Evolutionary conservation across 2,797 vertebrate species (phyloP).

Genomic region (Gephyroberyx darwinii): DNA sequence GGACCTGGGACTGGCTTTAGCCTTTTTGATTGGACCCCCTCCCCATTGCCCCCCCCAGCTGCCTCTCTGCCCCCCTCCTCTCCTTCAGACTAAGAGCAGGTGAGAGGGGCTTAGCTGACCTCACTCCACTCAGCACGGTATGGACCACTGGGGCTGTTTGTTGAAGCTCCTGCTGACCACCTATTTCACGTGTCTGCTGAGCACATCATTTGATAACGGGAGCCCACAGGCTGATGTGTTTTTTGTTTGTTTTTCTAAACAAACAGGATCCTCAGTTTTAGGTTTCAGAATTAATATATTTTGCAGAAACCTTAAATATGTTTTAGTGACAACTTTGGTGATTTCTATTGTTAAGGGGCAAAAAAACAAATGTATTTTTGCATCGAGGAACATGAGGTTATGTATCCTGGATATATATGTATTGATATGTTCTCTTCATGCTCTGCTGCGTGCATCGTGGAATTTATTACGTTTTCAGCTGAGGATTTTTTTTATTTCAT

Average conservation of each 20-base stretch:
- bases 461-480: background rate
- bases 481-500: background rate
- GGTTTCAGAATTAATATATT: constrained; percentile 53
- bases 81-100: constrained; percentile 15
- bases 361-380: constrained; percentile 18
- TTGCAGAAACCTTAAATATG: constrained; percentile 36
- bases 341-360: constrained; percentile 30
- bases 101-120: constrained; percentile 29
- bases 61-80: constrained; percentile 1
- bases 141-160: constrained; percentile 24
- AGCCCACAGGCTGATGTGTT: constrained; percentile 26
- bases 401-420: constrained; percentile 26
- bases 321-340: constrained; percentile 16
- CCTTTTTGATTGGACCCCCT: constrained; percentile 35
- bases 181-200: constrained; percentile 17
- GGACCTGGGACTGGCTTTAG: constrained; percentile 38
- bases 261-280: constrained; percentile 19
- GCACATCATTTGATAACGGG: constrained; percentile 1
- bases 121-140: constrained; percentile 21
- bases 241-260: constrained; percentile 6
- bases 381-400: constrained; percentile 1
- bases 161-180: constrained; percentile 22
- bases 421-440: constrained; percentile 13
- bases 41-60: background rate
- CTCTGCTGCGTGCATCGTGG: constrained; percentile 7